Base-by-base conservation (phyloP, 2,888 invertebrate species). In the Hipparchia semele region DNA sequence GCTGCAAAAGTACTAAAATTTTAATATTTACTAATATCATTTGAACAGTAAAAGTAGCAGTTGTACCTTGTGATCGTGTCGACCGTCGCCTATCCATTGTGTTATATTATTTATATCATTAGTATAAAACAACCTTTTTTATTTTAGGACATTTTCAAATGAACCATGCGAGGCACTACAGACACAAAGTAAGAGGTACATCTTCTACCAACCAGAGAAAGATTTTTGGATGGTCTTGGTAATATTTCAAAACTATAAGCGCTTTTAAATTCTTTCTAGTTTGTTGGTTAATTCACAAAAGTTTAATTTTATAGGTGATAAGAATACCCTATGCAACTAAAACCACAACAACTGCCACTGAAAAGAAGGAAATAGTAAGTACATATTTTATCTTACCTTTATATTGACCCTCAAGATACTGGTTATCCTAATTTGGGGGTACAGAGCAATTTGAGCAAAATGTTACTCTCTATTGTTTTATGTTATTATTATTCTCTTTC, bases 191-290 rank as follows among this genome's bases (percentile, higher is more conserved):
- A 97, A 97, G 56, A 95, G 97, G 74, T 98, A 98, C 86, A 94
- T 98, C 71, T 98, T 98, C 87, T 96, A 96, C 87, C 96, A 98
- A 90, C 96, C 98, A 2, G 99, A 99, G 86, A 95, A 95, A 80
- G 95, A 96, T 79, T 98, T 96, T 87, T 99, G 98, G 98, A 96
- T 99, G 95, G 97, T 98, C 70, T 95, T 99, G 96, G 98, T 98
- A 72, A 73, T 74, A 70, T 54, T 70, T 13, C 5, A 64, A 51
- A 53, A 46, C 61, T 60, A n/a, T 7, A 56, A 13, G 6, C 12
- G 12, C 9, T 12, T 45, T 12, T 39, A 39, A 8, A 13, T 46
- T 13, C 23, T 23, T 62, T n/a, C n/a, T 62, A 62, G 39, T 62
- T 13, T 33, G 9, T 7, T 59, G 8, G 4, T 33, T 9, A 8